Evolutionary conservation across 2,797 vertebrate species (phyloP), one percentile per base, ranked within the genome.

Genomic region (Karalla daura): DNA sequence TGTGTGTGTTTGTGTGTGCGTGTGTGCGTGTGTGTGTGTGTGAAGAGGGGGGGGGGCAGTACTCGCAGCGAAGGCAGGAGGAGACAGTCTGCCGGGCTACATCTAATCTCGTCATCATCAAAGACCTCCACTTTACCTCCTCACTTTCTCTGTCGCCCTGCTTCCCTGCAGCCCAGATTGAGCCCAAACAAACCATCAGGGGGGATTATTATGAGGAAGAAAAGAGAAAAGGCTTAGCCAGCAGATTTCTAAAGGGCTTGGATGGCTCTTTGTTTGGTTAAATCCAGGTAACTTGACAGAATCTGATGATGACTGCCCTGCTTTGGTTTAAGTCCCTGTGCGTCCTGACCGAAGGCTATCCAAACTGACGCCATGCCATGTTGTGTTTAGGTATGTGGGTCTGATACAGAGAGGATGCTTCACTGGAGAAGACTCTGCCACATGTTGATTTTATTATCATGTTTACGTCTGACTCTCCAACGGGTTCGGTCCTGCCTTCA

Each of bases 41-140:
- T n/a, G n/a, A n/a, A n/a, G n/a, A n/a, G n/a, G n/a, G n/a, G n/a
- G n/a, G n/a, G n/a, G 72, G 64, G 66, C 64, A 43, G 63, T 44
- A 78, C 62, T 81, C 37, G 72, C 70, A 77, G 80, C 17, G 33
- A 64, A 86, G 78, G 91, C 93, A 85, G 86, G 50, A 94, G 95
- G 95, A 97, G 96, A 96, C 96, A 97, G 96, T 94, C 97, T 96
- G 96, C 95, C 97, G 95, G 96, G 96, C 96, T 95, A 86, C 95
- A 90, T 93, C 94, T 96, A 95, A 97, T 96, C 96, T 96, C 93
- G 81, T 93, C 94, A 91, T 93, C 95, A 95, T 95, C 94, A 91
- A 93, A 91, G 91, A 92, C 90, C 92, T 88, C 89, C 86, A 94
- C 88, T 94, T 86, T 94, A 93, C 92, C 94, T 92, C 82, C 91